Percentiles rank a stretch among this genome's conserved stretches.
phyloP scores from a whole-genome alignment of 2,797 vertebrate genomes.

The Lepidocolaptes lacrymiger region DNA sequence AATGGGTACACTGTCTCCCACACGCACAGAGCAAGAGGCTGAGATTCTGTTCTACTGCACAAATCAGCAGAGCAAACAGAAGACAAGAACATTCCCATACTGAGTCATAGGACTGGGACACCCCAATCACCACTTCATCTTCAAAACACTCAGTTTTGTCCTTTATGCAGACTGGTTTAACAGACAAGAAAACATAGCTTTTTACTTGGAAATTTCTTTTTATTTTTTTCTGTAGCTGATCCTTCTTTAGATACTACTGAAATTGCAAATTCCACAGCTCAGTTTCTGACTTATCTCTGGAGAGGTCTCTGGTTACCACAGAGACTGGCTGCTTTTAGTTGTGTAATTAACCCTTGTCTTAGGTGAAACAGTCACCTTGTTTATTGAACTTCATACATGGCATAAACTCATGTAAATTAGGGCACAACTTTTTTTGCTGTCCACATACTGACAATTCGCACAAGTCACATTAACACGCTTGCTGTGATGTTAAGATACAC shows the following conservation, averaged over 20 bases:
- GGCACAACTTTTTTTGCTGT: background rate
- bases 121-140: background rate
- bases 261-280: background rate
- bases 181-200: rapidly evolving
- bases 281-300: background rate
- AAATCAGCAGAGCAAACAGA: background rate
- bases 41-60: background rate
- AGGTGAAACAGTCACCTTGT: background rate
- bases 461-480: background rate
- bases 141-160: background rate
- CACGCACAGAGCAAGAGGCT: background rate
- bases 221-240: background rate
- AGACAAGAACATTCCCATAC: background rate
- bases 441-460: background rate
- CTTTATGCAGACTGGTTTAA: background rate
- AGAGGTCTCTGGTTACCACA: background rate
- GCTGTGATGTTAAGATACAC: background rate
- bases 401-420: background rate
- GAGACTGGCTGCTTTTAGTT: background rate
- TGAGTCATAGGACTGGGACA: background rate
- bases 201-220: background rate
- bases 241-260: background rate
- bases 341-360: background rate
- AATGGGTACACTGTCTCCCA: background rate
- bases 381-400: background rate